phyloP scores from a whole-genome alignment of 1,140 invertebrate genomes.

The Drosophila nikananu region DNA sequence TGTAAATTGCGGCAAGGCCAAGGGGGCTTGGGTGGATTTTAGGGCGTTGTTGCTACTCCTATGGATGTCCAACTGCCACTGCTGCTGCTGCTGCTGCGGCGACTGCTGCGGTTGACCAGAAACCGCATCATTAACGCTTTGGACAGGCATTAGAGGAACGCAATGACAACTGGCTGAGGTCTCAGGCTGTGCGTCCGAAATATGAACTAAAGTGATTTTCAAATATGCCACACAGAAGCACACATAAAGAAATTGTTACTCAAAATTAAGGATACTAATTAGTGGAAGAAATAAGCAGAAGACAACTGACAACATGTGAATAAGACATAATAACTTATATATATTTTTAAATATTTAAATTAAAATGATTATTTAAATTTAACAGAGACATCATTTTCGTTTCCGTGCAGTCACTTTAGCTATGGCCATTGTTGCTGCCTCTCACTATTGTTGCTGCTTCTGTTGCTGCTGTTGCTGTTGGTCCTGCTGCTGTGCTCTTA shows the following conservation, averaged over 20 bases:
- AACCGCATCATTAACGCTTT: slow-evolving; percentile 78
- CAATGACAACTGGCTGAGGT: slow-evolving; percentile 78
- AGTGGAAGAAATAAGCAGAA: not conserved
- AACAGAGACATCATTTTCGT: not conserved
- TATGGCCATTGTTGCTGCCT: slow-evolving; percentile 37
- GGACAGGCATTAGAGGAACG: slow-evolving; percentile 63
- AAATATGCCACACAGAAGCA: slow-evolving; percentile 60
- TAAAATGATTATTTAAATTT: not conserved
- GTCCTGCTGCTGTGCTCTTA: slow-evolving; percentile 20
- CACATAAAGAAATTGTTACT: not conserved
- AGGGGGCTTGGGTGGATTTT: slow-evolving; percentile 14
- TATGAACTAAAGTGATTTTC: slow-evolving; percentile 81
- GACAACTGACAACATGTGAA: no score
- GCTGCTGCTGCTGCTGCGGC: slow-evolving; percentile 36
- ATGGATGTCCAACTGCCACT: slow-evolving; percentile 14
- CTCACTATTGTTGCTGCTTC: slow-evolving; percentile 17
- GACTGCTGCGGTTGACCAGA: slow-evolving; percentile 53
- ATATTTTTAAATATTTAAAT: not conserved
- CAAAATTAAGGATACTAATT: no score
- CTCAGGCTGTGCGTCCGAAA: slow-evolving; percentile 63
- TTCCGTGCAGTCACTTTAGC: slow-evolving; percentile 55
- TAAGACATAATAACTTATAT: no score
- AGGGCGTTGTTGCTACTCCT: not conserved
- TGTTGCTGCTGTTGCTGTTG: slow-evolving; percentile 27
- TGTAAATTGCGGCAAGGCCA: slow-evolving; percentile 68